Evolutionary conservation across 1,140 invertebrate genomes (phyloP), one percentile per base, ranked within the genome.

Genomic region (Goniozus legneri): DNA sequence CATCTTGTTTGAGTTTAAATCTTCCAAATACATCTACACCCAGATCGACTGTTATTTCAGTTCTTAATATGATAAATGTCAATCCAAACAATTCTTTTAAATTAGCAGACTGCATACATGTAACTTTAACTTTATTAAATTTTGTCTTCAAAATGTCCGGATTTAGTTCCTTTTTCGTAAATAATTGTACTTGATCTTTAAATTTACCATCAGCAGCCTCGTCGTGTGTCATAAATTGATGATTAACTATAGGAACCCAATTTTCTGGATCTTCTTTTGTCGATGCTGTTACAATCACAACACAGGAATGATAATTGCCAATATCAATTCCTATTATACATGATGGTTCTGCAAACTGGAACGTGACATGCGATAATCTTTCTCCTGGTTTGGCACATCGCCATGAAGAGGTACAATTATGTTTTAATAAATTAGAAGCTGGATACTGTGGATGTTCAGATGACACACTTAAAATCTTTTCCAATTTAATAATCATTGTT

Each of bases 41-140:
- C 20, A 69, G 44, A 50, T 74, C 67, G 3, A 71, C 46, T 1
- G 44, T 30, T 3, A 69, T 58, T 52, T 76, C 72, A 13, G 71
- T 72, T 44, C 62, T 61, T 1, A 74, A 47, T 19, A 62, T 58
- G 1, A 76, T 56, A 12, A 67, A 74, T 4, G 50, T 47, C 1
- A 76, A 41, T 10, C 73, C 73, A 56, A 76, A 76, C 2, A 75
- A 19, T 34, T 65, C 68, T 47, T 62, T 59, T 0, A 62, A 60
- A 62, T 76, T 76, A 3, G 71, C 70, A 0, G 70, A 59, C 19
- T 76, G 73, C 71, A 74, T 71, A 6, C 73, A 76, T 1, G 68
- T 73, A 3, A 73, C 61, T 50, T 76, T 75, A 1, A 73, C 58
- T 16, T 70, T 48, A 18, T 71, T 61, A 47, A 76, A 76, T 61